Conservation (phyloP, 2,113 vertebrate species). For the Piaya cayana region DNA sequence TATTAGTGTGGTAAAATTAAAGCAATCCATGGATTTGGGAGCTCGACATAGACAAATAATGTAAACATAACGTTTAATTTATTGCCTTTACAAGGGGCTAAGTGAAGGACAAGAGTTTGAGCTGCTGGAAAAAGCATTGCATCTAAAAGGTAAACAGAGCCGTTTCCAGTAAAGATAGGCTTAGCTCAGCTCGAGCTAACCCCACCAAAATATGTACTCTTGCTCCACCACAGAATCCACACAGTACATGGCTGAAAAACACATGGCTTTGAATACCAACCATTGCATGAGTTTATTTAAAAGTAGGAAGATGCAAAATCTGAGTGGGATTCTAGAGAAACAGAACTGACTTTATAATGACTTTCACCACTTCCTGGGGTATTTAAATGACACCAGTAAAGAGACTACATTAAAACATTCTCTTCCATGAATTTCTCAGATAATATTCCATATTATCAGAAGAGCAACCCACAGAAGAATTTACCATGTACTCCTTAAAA, state of each 20-base stretch:
- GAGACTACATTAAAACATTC: not conserved
- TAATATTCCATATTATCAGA: not conserved
- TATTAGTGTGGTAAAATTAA: not conserved
- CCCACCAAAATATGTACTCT: not conserved
- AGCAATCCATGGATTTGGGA: not conserved
- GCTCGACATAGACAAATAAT: rapidly evolving
- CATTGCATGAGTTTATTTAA: rapidly evolving
- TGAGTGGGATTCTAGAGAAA: not conserved
- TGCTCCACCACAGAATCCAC: not conserved
- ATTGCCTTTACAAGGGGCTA: not conserved
- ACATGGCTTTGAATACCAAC: not conserved
- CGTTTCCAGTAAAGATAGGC: not conserved
- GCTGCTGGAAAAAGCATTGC: not conserved
- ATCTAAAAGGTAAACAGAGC: not conserved
- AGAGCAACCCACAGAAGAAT: not conserved
- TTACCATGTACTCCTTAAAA: not conserved
- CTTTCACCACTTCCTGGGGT: not conserved
- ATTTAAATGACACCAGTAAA: not conserved
- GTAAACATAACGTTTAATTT: not conserved
- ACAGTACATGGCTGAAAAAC: not conserved
- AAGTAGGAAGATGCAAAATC: not conserved
- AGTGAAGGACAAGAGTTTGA: not conserved
- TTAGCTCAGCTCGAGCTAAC: not conserved
- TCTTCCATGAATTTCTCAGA: not conserved
- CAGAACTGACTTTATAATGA: not conserved